Conservation (phyloP, 2,113 vertebrate species). For the Protobothrops mucrosquamatus region DNA sequence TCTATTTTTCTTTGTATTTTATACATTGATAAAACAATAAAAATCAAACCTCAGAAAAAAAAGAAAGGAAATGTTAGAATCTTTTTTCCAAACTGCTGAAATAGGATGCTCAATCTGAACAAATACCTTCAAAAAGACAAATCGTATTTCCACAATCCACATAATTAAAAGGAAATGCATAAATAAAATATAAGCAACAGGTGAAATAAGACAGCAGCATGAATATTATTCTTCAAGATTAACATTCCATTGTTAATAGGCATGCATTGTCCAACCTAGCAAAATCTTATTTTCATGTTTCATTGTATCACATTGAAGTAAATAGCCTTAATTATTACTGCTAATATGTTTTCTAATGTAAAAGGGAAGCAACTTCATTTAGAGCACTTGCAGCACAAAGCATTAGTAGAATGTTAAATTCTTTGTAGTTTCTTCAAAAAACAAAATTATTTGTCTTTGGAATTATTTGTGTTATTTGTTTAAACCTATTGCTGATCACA, state of each 20-base stretch:
- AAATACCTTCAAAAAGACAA: neutral
- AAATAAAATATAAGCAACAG: neutral
- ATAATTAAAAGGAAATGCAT: neutral
- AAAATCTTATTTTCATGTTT: conserved; percentile 6
- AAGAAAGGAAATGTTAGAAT: neutral
- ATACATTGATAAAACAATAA: no score
- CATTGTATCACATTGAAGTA: neutral
- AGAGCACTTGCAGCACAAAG: neutral
- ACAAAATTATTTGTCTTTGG: neutral
- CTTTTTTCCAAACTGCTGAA: neutral
- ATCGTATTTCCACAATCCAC: neutral
- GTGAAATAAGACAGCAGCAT: neutral
- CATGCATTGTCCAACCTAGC: neutral
- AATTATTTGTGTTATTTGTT: neutral
- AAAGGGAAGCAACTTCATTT: neutral
- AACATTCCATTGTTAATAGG: neutral
- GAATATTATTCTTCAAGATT: neutral
- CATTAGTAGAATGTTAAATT: neutral
- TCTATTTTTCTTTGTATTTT: no score
- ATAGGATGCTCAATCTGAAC: neutral
- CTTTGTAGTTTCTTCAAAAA: neutral
- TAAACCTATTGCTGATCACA: conserved; percentile 44
- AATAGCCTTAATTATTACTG: neutral
- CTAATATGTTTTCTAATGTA: neutral
- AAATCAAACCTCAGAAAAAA: neutral